These are phyloP conservation scores for Lasioglossum malachurum DNA, from an alignment of 2,888 invertebrate genomes.

Conservation along the genomic window DNA sequence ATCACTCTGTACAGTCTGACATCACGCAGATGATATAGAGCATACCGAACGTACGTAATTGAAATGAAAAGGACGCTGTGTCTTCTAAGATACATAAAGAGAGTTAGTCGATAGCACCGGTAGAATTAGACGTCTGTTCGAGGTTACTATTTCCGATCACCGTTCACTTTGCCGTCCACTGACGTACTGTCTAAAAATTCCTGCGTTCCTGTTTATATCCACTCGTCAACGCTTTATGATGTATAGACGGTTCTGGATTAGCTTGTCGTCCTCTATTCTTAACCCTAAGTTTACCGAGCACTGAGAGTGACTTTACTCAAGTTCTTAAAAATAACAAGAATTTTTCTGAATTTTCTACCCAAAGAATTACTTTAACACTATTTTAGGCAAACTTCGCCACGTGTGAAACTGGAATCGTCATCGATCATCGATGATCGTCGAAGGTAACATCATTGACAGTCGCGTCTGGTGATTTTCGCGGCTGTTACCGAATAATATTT, in stretches of 20 bases:
- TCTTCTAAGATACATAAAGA: conserved; percentile 20
- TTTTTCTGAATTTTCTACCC: background rate
- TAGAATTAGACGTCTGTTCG: conserved; percentile 15
- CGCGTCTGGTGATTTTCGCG: background rate
- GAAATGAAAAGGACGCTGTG: conserved; percentile 1
- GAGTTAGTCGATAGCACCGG: background rate
- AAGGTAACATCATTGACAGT: background rate
- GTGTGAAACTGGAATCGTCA: background rate
- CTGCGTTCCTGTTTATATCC: conserved; percentile 6
- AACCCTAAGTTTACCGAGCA: background rate
- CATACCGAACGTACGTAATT: background rate
- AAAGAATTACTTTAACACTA: background rate
- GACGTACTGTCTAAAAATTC: conserved; percentile 18
- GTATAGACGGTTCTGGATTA: background rate
- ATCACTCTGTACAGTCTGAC: background rate
- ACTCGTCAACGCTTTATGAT: background rate
- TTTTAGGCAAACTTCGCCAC: background rate
- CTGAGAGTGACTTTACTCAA: background rate
- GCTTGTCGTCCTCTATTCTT: background rate
- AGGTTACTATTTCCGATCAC: conserved; percentile 1
- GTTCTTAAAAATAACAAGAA: no score
- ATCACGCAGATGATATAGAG: background rate
- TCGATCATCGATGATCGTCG: background rate
- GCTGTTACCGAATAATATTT: background rate
- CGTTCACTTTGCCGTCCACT: conserved; percentile 15